Base-by-base conservation (phyloP, 30 jellyfish, hydroid and myxozoan species). In the Phacellophora camtschatica region DNA sequence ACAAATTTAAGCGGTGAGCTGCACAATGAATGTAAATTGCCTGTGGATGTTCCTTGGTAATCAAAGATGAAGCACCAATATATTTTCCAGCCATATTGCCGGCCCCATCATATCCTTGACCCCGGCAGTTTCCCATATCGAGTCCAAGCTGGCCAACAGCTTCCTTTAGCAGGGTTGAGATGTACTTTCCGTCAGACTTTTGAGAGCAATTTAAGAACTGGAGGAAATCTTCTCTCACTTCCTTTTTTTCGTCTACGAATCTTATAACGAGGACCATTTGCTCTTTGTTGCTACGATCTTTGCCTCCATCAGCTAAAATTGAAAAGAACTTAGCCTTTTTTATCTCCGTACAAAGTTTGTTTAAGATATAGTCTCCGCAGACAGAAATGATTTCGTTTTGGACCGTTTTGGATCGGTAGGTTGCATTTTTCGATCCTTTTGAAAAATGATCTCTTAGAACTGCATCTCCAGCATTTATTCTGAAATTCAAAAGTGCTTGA, bases 51-150 rank as follows among this genome's bases (percentile, higher is more conserved):
- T 28, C 32, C 46, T 19, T 25, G 22, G 33, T 32, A 15, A 65
- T 80, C 8, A 64, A 24, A 20, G 71, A 66, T 25, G 92, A 86
- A 18, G 92, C 86, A 64, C 92, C 86, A 64, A 62, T 19, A 45
- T 33, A 43, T 30, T 29, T 64, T 18, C 85, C 92, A 4, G 92
- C 85, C 84, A 64, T 80, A 57, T 64, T 66, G 9, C 92, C 92
- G 20, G 86, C 86, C 15, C 86, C 92, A 66, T 80, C 92, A 51
- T 64, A 80, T 27, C 92, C 92, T 51, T 80, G 92, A 6, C 92
- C 86, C 15, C 92, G 24, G 39, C 77, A 80, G 11, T 63, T 4
- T 16, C 31, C 39, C 86, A 80, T 42, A 19, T 73, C 63, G 22
- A 80, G 62, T 15, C 92, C 77, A 25, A 55, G 70, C 12, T 30